Evolutionary conservation across 1,140 invertebrate species (phyloP).

Genomic region (Pentalonia nigronervosa): DNA sequence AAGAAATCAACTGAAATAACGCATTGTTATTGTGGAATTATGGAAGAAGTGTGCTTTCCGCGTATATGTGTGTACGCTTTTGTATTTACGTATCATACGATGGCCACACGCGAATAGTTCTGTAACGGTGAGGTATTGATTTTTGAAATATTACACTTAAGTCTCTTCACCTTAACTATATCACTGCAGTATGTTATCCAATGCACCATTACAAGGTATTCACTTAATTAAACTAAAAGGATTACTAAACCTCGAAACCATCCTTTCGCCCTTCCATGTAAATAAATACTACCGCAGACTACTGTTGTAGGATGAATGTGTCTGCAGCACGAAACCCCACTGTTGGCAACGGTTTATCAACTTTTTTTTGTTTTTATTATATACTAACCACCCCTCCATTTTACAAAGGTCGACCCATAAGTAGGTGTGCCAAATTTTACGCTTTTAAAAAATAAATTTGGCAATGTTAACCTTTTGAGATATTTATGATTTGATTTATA

Average conservation of each 20-base stretch:
- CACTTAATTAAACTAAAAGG: constrained; percentile 56
- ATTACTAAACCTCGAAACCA: constrained; percentile 34
- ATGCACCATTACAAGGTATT: constrained; percentile 58
- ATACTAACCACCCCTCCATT: not conserved
- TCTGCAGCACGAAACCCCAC: constrained; percentile 46
- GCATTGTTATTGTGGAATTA: not conserved
- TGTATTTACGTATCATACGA: not conserved
- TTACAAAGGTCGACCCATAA: not conserved
- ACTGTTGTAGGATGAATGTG: constrained; percentile 36
- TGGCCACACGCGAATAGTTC: not conserved
- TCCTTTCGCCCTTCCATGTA: constrained; percentile 31
- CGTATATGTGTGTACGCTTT: not conserved
- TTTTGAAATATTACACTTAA: constrained; percentile 45
- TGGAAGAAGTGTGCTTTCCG: not conserved
- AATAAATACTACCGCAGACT: constrained; percentile 37
- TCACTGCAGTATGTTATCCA: constrained; percentile 48
- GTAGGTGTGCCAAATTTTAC: constrained; percentile 22
- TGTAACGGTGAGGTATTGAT: constrained; percentile 47
- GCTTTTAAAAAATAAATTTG: constrained; percentile 22
- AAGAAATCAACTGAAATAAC: not conserved
- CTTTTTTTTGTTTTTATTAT: constrained; percentile 23
- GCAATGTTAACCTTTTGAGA: not conserved
- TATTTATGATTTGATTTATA: constrained; percentile 36
- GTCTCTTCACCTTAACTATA: not conserved
- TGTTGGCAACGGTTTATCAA: constrained; percentile 37